Conservation (phyloP, 2,113 vertebrate species). For the Cyanoliseus patagonus region DNA sequence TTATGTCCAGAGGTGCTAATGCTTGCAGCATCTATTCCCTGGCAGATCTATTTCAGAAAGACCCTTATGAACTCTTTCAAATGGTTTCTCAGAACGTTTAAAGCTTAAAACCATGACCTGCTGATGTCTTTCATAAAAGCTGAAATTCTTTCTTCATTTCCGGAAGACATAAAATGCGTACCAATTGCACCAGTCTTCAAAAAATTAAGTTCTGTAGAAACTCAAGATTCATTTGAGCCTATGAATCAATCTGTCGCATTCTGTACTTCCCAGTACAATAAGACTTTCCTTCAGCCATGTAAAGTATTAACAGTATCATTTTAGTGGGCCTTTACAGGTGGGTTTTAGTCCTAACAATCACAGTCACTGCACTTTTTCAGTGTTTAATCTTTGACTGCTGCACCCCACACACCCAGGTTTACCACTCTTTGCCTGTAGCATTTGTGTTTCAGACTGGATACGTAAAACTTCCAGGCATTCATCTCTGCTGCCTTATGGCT, state of each 20-base stretch:
- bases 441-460: background rate
- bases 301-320: background rate
- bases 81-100: background rate
- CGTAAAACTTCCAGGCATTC: background rate
- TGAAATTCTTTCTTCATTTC: background rate
- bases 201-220: background rate
- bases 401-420: background rate
- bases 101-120: background rate
- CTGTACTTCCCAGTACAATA: background rate
- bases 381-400: background rate
- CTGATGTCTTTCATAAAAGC: background rate
- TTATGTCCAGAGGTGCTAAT: accelerated
- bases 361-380: background rate
- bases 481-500: background rate
- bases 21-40: background rate
- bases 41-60: background rate
- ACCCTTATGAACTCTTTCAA: background rate
- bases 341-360: background rate
- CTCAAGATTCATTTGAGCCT: background rate
- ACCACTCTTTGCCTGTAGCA: background rate
- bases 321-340: background rate
- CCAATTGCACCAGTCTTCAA: background rate
- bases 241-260: background rate
- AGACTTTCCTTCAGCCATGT: background rate
- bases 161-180: background rate